Conservation (phyloP, 2,797 vertebrate genomes). For the Cyprinella venusta region DNA sequence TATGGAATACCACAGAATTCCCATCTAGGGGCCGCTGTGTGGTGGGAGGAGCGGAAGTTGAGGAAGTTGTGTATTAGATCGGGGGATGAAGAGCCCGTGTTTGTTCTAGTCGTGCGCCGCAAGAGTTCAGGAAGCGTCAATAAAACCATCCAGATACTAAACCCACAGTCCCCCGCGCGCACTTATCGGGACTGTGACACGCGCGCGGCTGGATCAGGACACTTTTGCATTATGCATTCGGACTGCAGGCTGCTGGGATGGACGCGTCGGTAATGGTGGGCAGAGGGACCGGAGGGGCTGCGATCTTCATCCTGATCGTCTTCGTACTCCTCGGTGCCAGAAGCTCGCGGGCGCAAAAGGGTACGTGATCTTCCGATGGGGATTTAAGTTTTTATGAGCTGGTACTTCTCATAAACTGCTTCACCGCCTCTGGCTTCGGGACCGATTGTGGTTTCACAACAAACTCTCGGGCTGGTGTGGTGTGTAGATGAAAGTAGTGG, state of each 20-base stretch:
- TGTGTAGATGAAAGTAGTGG: background rate
- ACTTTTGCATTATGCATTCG: constrained; percentile 80
- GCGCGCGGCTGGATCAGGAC: constrained; percentile 62
- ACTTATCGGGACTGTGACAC: constrained; percentile 7
- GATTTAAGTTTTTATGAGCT: constrained; percentile 7
- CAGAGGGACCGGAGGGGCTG: constrained; percentile 77
- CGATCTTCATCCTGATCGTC: constrained; percentile 75
- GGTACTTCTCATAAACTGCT: background rate
- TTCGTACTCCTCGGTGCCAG: constrained; percentile 73
- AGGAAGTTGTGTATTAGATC: constrained; percentile 78
- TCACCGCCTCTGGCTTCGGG: background rate
- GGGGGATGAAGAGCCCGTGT: constrained; percentile 55
- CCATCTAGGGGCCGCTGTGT: constrained; percentile 64
- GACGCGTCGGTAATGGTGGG: constrained; percentile 84
- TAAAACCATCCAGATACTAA: constrained; percentile 18
- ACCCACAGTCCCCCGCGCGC: background rate
- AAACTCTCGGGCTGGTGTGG: constrained; percentile 4
- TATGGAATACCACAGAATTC: constrained; percentile 31
- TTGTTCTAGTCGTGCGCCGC: constrained; percentile 28
- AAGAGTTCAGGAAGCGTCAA: constrained; percentile 25
- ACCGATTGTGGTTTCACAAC: constrained; percentile 30
- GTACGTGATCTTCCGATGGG: constrained; percentile 67
- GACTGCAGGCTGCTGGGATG: constrained; percentile 80
- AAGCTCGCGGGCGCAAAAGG: constrained; percentile 78
- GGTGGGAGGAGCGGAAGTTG: constrained; percentile 75